phyloP scores from a whole-genome alignment of 2,888 invertebrate species.

The Deilephila elpenor region DNA sequence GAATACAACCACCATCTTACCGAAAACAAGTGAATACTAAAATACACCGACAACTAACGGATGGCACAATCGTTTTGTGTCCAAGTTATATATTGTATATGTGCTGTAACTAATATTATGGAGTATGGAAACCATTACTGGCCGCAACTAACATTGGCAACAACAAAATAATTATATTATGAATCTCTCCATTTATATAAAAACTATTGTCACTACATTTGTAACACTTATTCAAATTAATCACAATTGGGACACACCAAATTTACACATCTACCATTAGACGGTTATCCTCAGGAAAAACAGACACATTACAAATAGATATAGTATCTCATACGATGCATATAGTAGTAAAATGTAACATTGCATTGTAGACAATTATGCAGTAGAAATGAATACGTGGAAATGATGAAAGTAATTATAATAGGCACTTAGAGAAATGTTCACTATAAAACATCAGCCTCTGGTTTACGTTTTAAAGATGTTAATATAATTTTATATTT shows the following conservation, averaged over 20 bases:
- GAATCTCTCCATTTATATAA: constrained; percentile 45
- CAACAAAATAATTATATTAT: constrained; percentile 48
- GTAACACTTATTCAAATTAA: constrained; percentile 45
- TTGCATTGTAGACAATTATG: constrained; percentile 23
- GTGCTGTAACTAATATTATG: constrained; percentile 43
- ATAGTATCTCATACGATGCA: background rate
- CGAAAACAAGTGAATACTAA: constrained; percentile 27
- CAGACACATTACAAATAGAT: constrained; percentile 10
- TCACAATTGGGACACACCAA: constrained; percentile 31
- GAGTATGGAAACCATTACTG: constrained; percentile 64
- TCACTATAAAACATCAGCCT: constrained; percentile 20
- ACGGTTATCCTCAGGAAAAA: constrained; percentile 19
- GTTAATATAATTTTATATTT: background rate
- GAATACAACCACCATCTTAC: constrained; percentile 25
- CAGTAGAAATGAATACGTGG: constrained; percentile 13
- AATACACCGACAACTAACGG: constrained; percentile 42
- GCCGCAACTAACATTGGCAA: constrained; percentile 67
- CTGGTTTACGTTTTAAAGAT: constrained; percentile 20
- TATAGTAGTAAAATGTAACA: background rate
- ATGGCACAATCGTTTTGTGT: constrained; percentile 75
- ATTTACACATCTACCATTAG: constrained; percentile 35
- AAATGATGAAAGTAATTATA: constrained; percentile 13
- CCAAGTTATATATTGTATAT: constrained; percentile 50
- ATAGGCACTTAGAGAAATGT: constrained; percentile 24
- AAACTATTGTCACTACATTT: constrained; percentile 57